Evolutionary conservation across 2,113 vertebrate genomes (phyloP).

Genomic region (Myotis davidii): DNA sequence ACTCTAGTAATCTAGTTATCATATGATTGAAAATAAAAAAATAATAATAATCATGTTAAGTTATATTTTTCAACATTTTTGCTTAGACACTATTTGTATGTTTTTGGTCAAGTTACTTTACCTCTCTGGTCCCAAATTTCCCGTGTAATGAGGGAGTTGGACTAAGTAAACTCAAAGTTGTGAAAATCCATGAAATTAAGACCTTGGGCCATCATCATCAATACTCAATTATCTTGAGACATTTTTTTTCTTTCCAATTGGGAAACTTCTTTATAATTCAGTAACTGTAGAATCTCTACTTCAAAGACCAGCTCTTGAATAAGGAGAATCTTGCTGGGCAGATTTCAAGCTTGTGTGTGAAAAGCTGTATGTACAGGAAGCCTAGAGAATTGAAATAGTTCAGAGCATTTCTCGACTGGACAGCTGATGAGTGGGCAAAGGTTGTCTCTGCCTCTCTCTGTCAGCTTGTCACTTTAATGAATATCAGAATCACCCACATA

Average conservation of each 20-base stretch:
- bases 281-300: conserved; percentile 34
- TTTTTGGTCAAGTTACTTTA: neutral
- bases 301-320: conserved; percentile 39
- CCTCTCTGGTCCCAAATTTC: neutral
- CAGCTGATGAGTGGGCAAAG: conserved; percentile 65
- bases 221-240: neutral
- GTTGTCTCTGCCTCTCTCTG: conserved; percentile 48
- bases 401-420: conserved; percentile 37
- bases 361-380: conserved; percentile 59
- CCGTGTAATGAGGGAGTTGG: neutral
- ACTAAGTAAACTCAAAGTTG: neutral
- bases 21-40: neutral
- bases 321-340: conserved; percentile 24
- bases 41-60: neutral
- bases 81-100: neutral
- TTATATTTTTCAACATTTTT: conserved; percentile 8
- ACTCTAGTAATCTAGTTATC: neutral
- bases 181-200: neutral
- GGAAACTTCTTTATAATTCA: neutral
- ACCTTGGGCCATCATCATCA: neutral
- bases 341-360: conserved; percentile 39
- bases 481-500: conserved; percentile 42
- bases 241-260: conserved; percentile 15
- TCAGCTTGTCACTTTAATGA: conserved; percentile 66
- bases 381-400: conserved; percentile 53